Base-by-base conservation (phyloP, 2,888 invertebrate species). In the Embidobia sp. region DNA sequence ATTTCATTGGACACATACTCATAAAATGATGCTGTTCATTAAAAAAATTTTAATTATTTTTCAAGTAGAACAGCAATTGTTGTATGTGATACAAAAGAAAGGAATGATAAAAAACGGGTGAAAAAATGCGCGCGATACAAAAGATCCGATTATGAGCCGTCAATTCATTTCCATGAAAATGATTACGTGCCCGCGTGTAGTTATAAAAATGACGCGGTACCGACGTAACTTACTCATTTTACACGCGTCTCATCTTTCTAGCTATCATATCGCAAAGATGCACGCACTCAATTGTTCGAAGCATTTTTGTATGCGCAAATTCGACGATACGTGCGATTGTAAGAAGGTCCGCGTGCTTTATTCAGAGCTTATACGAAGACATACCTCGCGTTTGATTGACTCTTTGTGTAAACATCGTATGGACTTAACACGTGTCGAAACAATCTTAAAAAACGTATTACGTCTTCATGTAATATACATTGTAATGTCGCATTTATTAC, bases 391-490 rank as follows among this genome's bases (percentile, higher is more conserved):
- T 55, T 35, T 67, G 55, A 55, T 67, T 44, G 53, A 53, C 27
- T 37, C 22, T 10, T 18, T 22, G 26, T 29, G 42, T 69, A 70
- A 70, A 70, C 44, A 70, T 51, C 19, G 26, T 19, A 2, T 51
- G 51, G 59, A 70, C 22, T 42, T 11, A 61, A 61, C 51, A 70
- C 66, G 66, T 67, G 66, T 67, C 19, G 40, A 51, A 40, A 26
- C 11, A 51, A 26, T 33, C 13, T 31, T 7, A 27, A 22, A 11
- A 61, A 61, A 46, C 7, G 13, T 46, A 55, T 16, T 26, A 11
- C 46, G 27, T 19, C 37, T 11, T 37, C n/a, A n/a, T 4, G 18
- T 44, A 40, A 42, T 27, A 26, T 13, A 16, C 13, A 26, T 44
- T 42, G 18, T 42, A 11, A 57, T 26, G 42, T 3, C 57, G 19